These are phyloP conservation scores for Hyalella azteca DNA, from an alignment of 2,888 invertebrate species.

Conservation along the genomic window DNA sequence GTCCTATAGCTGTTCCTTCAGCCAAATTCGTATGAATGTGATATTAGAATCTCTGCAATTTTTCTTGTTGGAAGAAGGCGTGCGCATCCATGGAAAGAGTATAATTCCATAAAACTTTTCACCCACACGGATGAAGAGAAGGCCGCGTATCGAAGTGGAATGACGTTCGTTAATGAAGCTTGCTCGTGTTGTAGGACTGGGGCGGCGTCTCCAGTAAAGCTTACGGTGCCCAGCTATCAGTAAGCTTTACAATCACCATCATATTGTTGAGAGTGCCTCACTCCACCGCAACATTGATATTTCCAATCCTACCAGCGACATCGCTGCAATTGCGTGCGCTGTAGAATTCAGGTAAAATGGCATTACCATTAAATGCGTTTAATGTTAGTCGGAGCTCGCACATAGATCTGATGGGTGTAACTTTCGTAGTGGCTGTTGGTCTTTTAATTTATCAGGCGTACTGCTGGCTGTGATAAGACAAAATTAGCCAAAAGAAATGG, in stretches of 20 bases:
- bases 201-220: constrained; percentile 6
- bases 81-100: too few relatives aligned
- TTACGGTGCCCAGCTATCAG: constrained; percentile 20
- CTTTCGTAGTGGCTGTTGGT: constrained; percentile 26
- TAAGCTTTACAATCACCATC: constrained; percentile 26
- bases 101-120: too few relatives aligned
- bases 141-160: too few relatives aligned
- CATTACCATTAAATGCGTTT: constrained; percentile 26
- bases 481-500: too few relatives aligned
- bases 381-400: background rate
- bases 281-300: constrained; percentile 14
- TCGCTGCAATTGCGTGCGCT: background rate
- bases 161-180: background rate
- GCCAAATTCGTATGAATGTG: too few relatives aligned
- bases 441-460: constrained; percentile 11
- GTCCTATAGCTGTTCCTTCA: too few relatives aligned
- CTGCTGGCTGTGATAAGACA: too few relatives aligned
- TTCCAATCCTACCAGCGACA: background rate
- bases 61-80: too few relatives aligned
- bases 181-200: background rate
- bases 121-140: too few relatives aligned
- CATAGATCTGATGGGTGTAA: background rate
- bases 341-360: background rate
- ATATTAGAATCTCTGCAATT: too few relatives aligned
- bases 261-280: background rate